Percentiles rank a stretch among this genome's conserved stretches.
These are phyloP conservation scores for Rotaria sp. DNA, from an alignment of 2,888 invertebrate genomes.

Conservation along the genomic window DNA sequence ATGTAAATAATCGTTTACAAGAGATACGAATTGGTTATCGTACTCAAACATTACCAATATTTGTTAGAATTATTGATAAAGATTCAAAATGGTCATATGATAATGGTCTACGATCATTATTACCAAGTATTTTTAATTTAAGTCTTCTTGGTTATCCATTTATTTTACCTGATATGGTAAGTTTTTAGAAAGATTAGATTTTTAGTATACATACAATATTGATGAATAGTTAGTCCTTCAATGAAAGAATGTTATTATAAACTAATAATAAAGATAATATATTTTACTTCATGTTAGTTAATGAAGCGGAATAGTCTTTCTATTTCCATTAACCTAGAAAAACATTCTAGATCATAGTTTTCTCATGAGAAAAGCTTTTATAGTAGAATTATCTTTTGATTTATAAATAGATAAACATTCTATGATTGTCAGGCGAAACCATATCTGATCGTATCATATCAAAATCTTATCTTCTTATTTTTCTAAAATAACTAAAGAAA, in stretches of 20 bases:
- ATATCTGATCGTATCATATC: no score
- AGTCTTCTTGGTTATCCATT: constrained; percentile 78
- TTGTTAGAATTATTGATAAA: constrained; percentile 72
- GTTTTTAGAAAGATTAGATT: constrained; percentile 57
- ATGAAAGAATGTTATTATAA: no score
- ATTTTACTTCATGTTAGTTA: neutral
- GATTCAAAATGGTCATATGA: constrained; percentile 75
- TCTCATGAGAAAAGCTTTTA: no score
- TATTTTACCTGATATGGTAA: constrained; percentile 83
- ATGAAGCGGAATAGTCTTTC: constrained; percentile 40
- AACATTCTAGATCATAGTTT: no score
- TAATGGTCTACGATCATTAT: constrained; percentile 69
- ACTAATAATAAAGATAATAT: no score
- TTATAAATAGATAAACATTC: no score
- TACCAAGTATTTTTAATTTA: constrained; percentile 67
- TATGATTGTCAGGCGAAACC: no score
- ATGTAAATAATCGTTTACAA: constrained; percentile 60
- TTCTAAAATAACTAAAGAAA: no score
- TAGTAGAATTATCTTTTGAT: no score
- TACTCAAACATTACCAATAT: constrained; percentile 74
- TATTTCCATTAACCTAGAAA: neutral
- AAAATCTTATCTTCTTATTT: no score
- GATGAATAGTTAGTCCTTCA: no score
- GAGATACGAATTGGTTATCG: constrained; percentile 76
- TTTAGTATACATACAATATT: no score